These are phyloP conservation scores for Thunnus albacares DNA, from an alignment of 2,797 vertebrate genomes.

Conservation along the genomic window DNA sequence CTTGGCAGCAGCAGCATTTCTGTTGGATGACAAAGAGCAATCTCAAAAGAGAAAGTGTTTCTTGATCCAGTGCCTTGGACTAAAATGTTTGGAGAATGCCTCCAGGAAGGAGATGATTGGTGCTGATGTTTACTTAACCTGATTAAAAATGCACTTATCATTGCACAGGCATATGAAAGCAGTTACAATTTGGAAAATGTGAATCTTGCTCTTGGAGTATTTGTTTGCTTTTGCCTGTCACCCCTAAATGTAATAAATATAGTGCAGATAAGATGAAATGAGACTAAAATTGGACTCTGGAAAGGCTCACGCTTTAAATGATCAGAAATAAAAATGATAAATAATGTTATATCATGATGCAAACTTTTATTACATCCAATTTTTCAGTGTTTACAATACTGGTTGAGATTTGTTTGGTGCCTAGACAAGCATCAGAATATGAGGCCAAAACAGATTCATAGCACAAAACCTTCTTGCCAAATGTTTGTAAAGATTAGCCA, in stretches of 20 bases:
- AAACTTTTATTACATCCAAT: conserved; percentile 29
- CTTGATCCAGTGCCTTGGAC: conserved; percentile 47
- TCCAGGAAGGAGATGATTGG: conserved; percentile 31
- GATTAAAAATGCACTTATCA: conserved; percentile 51
- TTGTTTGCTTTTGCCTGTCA: conserved; percentile 45
- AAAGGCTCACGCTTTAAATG: conserved; percentile 19
- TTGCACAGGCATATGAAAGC: conserved; percentile 19
- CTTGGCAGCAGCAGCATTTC: conserved; percentile 38
- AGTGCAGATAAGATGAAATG: conserved; percentile 18
- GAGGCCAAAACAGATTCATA: conserved; percentile 57
- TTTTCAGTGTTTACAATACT: conserved; percentile 41
- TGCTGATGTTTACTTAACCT: conserved; percentile 52
- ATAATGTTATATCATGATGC: conserved; percentile 25
- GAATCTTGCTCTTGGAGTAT: background rate
- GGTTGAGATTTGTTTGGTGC: conserved; percentile 20
- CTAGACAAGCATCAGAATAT: conserved; percentile 45
- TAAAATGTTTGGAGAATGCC: conserved; percentile 27
- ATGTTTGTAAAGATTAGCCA: conserved; percentile 70
- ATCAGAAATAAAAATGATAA: conserved; percentile 38
- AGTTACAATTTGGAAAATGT: conserved; percentile 17
- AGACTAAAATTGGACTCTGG: background rate
- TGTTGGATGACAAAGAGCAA: conserved; percentile 42
- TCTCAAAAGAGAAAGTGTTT: conserved; percentile 42
- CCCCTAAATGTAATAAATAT: conserved; percentile 39
- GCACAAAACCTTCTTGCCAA: conserved; percentile 60